phyloP scores from a whole-genome alignment of 1,140 invertebrate genomes.

The Coenobita brevimanus region DNA sequence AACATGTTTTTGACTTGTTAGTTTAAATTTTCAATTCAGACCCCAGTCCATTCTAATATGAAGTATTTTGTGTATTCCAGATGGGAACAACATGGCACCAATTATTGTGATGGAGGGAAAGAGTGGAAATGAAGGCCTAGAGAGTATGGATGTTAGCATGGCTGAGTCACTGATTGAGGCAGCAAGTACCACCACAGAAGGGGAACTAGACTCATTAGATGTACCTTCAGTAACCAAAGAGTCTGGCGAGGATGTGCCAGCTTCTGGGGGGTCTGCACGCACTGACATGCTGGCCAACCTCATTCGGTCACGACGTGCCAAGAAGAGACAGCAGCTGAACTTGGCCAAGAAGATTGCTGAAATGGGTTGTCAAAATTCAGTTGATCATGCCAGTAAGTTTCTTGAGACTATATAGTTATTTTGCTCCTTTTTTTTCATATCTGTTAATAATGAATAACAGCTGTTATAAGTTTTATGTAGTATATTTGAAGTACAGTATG shows the following conservation, averaged over 20 bases:
- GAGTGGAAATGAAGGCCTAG: constrained; percentile 24
- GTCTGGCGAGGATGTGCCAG: background rate
- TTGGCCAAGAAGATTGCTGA: constrained; percentile 50
- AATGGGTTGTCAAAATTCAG: constrained; percentile 31
- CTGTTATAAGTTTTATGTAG: no score
- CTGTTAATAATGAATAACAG: no score
- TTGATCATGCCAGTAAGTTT: constrained; percentile 10
- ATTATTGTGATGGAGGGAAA: constrained; percentile 59
- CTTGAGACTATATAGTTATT: no score
- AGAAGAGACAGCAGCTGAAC: constrained; percentile 49
- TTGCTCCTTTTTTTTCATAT: no score
- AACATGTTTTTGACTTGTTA: no score
- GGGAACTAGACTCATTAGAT: constrained; percentile 37
- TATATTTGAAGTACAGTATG: no score
- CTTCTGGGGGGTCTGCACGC: constrained; percentile 45
- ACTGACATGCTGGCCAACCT: constrained; percentile 47
- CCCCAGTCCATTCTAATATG: background rate
- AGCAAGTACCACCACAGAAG: background rate
- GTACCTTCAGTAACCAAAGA: constrained; percentile 32
- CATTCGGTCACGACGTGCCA: constrained; percentile 42
- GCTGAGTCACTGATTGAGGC: constrained; percentile 32
- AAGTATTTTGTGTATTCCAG: constrained; percentile 1
- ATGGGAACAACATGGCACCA: constrained; percentile 52
- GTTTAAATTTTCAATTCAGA: background rate
- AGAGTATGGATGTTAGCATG: constrained; percentile 53